phyloP scores from a whole-genome alignment of 2,888 invertebrate genomes.

The Ommatoiulus sabulosus region DNA sequence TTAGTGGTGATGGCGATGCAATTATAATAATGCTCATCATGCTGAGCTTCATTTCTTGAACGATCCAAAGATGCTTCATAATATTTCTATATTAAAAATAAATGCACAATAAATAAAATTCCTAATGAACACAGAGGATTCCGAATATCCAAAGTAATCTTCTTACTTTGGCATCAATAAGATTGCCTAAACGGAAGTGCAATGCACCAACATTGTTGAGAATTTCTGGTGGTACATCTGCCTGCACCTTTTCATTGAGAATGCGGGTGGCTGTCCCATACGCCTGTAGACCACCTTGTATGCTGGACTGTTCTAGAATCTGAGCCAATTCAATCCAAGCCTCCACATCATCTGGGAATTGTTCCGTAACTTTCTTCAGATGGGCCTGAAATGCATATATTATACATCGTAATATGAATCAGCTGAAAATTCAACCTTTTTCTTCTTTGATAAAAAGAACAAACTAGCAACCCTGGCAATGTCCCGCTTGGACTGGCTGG shows the following conservation, averaged over 20 bases:
- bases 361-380: constrained; percentile 91
- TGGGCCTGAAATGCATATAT: constrained; percentile 75
- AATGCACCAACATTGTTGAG: constrained; percentile 96
- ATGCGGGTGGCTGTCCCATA: constrained; percentile 95
- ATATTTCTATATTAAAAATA: constrained; percentile 65
- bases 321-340: constrained; percentile 99
- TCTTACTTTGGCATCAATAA: constrained; percentile 80
- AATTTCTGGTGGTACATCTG: constrained; percentile 97
- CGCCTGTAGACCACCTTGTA: constrained; percentile 86
- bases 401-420: not conserved
- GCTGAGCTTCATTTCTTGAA: constrained; percentile 83
- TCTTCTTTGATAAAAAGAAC: not conserved
- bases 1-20: constrained; percentile 96
- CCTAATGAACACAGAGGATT: not conserved
- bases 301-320: constrained; percentile 94
- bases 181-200: constrained; percentile 84
- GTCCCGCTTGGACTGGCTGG: constrained; percentile 89
- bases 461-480: constrained; percentile 76
- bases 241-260: constrained; percentile 90
- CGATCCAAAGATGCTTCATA: constrained; percentile 88
- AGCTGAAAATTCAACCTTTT: not conserved
- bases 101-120: not conserved
- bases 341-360: constrained; percentile 98
- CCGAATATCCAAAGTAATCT: not conserved
- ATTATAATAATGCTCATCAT: constrained; percentile 94